Conservation (phyloP, 1,140 invertebrate species). For the Stegodyphus mimosarum region DNA sequence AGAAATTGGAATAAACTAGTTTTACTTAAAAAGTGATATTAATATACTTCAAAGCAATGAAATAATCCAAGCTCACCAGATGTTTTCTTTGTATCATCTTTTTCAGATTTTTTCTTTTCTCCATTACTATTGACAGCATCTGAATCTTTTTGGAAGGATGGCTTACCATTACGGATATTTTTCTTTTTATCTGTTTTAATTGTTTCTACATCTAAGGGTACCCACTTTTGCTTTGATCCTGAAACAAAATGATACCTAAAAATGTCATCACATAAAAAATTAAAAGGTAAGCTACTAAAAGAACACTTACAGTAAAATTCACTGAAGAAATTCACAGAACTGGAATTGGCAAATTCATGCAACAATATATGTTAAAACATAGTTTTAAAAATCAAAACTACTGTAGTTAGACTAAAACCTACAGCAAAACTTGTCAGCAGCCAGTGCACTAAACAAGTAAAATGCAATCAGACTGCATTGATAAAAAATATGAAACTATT, state of each 20-base stretch:
- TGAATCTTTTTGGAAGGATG: not conserved
- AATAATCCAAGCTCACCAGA: not conserved
- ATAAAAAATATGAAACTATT: no score
- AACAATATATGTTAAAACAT: no score
- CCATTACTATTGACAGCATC: slow-evolving; percentile 14
- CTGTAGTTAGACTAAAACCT: no score
- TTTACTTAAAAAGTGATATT: not conserved
- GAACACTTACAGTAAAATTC: no score
- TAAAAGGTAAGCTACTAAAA: no score
- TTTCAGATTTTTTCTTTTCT: slow-evolving; percentile 31
- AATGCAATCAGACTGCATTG: no score
- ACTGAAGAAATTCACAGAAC: no score
- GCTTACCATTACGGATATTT: slow-evolving; percentile 23
- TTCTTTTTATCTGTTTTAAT: slow-evolving; percentile 57
- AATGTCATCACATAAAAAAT: not conserved
- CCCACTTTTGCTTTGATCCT: slow-evolving; percentile 81
- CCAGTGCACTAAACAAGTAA: no score
- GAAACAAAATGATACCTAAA: not conserved
- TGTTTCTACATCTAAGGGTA: slow-evolving; percentile 79
- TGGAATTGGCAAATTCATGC: no score
- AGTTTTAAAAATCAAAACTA: no score
- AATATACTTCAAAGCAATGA: not conserved
- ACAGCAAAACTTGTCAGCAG: no score
- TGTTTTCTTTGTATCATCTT: slow-evolving; percentile 21
- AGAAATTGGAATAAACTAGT: not conserved